These are phyloP conservation scores for Holcopasites calliopsidis DNA, from an alignment of 1,140 invertebrate species.

Conservation along the genomic window DNA sequence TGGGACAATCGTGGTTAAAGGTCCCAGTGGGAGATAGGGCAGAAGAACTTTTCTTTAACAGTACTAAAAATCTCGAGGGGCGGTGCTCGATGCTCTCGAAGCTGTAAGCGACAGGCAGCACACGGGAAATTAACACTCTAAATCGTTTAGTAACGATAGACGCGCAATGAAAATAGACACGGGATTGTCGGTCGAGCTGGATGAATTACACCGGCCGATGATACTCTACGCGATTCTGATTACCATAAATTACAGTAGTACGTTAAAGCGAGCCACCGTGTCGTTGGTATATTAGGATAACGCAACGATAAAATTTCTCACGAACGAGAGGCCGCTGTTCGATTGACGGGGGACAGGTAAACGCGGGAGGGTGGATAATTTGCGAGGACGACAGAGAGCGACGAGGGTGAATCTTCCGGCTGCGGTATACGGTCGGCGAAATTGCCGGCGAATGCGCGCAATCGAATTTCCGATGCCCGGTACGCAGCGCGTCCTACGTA, in stretches of 20 bases:
- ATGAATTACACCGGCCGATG: too few relatives aligned
- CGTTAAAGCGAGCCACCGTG: slow-evolving; percentile 14
- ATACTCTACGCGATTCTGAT: slow-evolving; percentile 15
- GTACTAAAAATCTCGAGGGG: too few relatives aligned
- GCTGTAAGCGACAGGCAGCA: neutral
- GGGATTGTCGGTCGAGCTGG: too few relatives aligned
- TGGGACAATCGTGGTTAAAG: too few relatives aligned
- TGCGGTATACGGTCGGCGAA: neutral
- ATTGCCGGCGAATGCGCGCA: slow-evolving; percentile 53
- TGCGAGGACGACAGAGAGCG: neutral
- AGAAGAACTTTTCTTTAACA: too few relatives aligned
- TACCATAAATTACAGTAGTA: slow-evolving; percentile 57
- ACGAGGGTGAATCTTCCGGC: slow-evolving; percentile 49
- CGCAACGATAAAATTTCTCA: neutral
- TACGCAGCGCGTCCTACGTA: neutral
- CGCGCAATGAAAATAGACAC: slow-evolving; percentile 3
- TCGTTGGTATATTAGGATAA: slow-evolving; percentile 40
- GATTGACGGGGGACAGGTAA: neutral
- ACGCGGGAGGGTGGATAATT: neutral
- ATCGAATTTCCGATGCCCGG: slow-evolving; percentile 50
- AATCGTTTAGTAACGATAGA: neutral
- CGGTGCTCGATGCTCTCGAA: too few relatives aligned
- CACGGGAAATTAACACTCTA: neutral
- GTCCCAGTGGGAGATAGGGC: too few relatives aligned
- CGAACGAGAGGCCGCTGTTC: neutral